These are phyloP conservation scores for Streptopelia turtur DNA, from an alignment of 2,797 vertebrate species.

Conservation along the genomic window DNA sequence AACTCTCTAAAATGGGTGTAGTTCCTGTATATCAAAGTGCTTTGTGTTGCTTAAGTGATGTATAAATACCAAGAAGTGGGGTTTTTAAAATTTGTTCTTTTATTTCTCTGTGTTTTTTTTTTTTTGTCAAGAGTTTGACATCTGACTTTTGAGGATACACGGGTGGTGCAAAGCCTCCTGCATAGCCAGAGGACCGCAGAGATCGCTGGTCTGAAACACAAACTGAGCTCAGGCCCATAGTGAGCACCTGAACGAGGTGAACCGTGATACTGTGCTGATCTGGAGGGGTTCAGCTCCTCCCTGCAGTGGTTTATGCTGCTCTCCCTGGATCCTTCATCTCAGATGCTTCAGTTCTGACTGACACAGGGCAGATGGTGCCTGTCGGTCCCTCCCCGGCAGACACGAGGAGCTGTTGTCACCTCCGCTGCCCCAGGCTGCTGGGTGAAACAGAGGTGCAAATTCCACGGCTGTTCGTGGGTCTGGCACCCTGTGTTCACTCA, in stretches of 20 bases:
- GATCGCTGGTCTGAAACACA: not conserved
- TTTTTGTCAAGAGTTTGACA: not conserved
- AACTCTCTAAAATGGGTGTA: accelerated
- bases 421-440: not conserved
- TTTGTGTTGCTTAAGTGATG: not conserved
- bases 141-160: not conserved
- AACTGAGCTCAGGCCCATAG: not conserved
- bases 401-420: not conserved
- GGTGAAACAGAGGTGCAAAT: not conserved
- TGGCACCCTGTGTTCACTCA: not conserved
- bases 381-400: not conserved
- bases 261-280: not conserved
- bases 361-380: conserved; percentile 40
- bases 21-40: not conserved
- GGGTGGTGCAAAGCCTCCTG: not conserved
- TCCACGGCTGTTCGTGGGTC: not conserved
- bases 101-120: not conserved
- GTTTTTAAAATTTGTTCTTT: not conserved
- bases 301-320: not conserved
- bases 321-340: not conserved
- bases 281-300: not conserved
- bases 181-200: not conserved
- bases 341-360: not conserved
- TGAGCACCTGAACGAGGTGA: not conserved
- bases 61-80: not conserved